Percentiles rank a stretch among this genome's conserved stretches.
Conservation (phyloP, 2,888 invertebrate genomes). For the Auanema freiburgensis region DNA sequence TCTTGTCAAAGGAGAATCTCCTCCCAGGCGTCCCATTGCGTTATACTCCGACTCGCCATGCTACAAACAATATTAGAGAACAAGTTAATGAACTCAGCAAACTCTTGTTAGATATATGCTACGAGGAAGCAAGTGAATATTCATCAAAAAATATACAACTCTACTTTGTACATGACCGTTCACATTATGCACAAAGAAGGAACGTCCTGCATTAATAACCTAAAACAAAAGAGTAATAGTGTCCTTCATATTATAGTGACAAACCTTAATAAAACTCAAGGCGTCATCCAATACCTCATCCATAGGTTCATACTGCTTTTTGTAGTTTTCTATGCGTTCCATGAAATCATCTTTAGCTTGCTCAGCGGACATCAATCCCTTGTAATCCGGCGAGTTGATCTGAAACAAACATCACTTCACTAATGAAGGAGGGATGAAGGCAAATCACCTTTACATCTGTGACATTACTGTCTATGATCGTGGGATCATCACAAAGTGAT, state of each 20-base stretch:
- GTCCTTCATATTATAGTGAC: background rate
- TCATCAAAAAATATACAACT: constrained; percentile 98
- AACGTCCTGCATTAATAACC: constrained; percentile 73
- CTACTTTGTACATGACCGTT: constrained; percentile 87
- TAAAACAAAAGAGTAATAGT: constrained; percentile 7
- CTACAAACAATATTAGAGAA: constrained; percentile 67
- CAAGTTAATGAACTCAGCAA: constrained; percentile 19
- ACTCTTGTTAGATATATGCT: constrained; percentile 94
- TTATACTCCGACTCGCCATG: constrained; percentile 96
- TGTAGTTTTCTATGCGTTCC: constrained; percentile 86
- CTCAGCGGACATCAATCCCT: constrained; percentile 77
- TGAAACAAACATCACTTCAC: constrained; percentile 70
- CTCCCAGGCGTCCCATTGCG: constrained; percentile 87
- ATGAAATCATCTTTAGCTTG: constrained; percentile 87
- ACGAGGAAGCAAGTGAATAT: constrained; percentile 93
- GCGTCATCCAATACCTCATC: constrained; percentile 49
- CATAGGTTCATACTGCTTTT: constrained; percentile 81
- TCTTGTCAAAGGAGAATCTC: constrained; percentile 84
- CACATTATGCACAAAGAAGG: constrained; percentile 68
- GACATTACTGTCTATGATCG: constrained; percentile 92
- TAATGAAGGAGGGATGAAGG: background rate
- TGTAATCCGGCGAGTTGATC: constrained; percentile 95
- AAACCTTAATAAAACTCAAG: constrained; percentile 46
- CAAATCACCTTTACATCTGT: constrained; percentile 69
- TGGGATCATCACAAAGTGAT: constrained; percentile 92